Base-by-base conservation (phyloP, 1,140 invertebrate species). In the Leptinotarsa defecta region DNA sequence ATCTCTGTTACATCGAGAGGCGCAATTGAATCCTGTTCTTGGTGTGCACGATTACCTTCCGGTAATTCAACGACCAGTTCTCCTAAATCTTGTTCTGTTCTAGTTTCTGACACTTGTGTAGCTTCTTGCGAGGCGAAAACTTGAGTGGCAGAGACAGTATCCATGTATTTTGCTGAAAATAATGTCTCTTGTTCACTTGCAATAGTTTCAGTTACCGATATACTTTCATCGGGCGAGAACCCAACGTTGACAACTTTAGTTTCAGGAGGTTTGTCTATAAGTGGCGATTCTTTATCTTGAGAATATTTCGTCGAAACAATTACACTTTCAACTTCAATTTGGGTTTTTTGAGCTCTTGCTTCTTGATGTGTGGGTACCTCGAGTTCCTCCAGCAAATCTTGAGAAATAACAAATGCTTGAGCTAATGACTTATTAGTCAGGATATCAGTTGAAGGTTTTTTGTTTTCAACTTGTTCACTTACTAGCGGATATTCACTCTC, bases 401-500 rank as follows among this genome's bases (percentile, higher is more conserved):
- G 74, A 13, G 74, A 34, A 67, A 78, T 68, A 24, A 80, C 71
- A 76, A 80, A 75, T 52, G 73, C 61, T 69, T 81, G 77, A 57
- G 72, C 24, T 75, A 79, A 24, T 43, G 74, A 17, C 13, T 68
- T 71, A 13, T 65, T 27, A 20, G 75, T 74, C 57, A 83, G 62
- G 49, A 79, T 75, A 57, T 80, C 67, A 2, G 76, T 63, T 4
- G 84, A 86, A 76, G 67, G 84, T 77, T 82, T 85, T 79, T 85
- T 80, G 43, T 77, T 73, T 57, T 86, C 85, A 73, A 80, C 84
- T 57, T 86, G 78, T n/a, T 78, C 69, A 15, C 80, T 74, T 19
- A 74, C 48, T 5, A 89, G 81, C 52, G 79, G 74, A 34, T 79
- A 80, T 83, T 91, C 90, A 81, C 87, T 89, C 75, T 89, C 87